Base-by-base conservation (phyloP, 2,113 vertebrate genomes). In the Ameiurus melas region DNA sequence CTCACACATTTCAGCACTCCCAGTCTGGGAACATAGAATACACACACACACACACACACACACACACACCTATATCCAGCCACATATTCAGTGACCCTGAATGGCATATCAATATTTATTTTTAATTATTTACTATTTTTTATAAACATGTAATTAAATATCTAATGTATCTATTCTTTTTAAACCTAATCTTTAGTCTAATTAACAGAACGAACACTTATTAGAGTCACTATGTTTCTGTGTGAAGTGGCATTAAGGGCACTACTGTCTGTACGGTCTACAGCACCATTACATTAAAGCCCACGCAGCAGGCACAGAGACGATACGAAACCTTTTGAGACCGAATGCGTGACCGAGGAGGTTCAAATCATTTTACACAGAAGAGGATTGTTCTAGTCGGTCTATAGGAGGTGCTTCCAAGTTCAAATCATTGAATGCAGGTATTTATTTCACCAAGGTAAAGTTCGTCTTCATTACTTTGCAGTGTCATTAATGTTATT, bases 21-120 rank as follows among this genome's bases (percentile, higher is more conserved):
- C 77, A 16, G 77, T 90, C 86, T 90, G 78, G 58, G 68, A 88
- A 84, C 78, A 62, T 5, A 60, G 17, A 84, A 53, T 27, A 81
- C 77, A 86, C 84, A 86, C 33, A 83, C 55, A 3, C 47, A 17
- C 13, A 12, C 73, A 77, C 13, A 8, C 47, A 79, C 25, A 85
- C 77, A 80, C 84, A 86, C 22, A 82, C 39, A 62, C 19, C 14
- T 55, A 79, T 47, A 27, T 47, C 36, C 10, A 33, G 71, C 13
- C 22, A 43, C 9, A 47, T 75, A 47, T 19, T 71, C 39, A 47
- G 1, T 3, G 22, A 5, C n/a, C 14, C 4, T 17, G 5, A 68
- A 30, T 62, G 22, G 58, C 58, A 60, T 20, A 68, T 2, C 30
- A 33, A 82, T 9, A 58, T 53, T 3, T 30, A 27, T n/a, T 66